Evolutionary conservation across 2,797 vertebrate genomes (phyloP), one percentile per base, ranked within the genome.

Genomic region (Takifugu rubripes): DNA sequence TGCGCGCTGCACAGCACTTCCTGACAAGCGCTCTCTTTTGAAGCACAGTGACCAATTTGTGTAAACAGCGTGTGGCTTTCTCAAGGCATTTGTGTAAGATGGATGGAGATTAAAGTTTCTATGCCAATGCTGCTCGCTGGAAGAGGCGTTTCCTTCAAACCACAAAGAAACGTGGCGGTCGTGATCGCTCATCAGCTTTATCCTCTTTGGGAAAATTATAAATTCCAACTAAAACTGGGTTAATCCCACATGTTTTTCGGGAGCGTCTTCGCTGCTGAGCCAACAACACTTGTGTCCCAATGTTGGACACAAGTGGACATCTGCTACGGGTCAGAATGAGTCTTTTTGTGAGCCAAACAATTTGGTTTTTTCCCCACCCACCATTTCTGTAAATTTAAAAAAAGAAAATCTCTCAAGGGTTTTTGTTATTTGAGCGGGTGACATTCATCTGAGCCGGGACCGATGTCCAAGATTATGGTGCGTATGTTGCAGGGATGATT

Each of bases 201-300:
- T 71, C 61, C 56, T 80, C 75, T 77, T 66, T 65, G 70, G 72
- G 70, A 81, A 70, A 52, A 59, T 76, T 72, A 75, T 54, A 70
- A 83, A 79, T 72, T 78, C 59, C 60, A 62, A 78, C 59, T 54
- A 66, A 77, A 82, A 72, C 64, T 80, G 70, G 65, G 72, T 74
- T 70, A 78, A 81, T 83, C 72, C 80, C 70, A 67, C 49, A 77
- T 77, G 78, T 82, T 75, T 84, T 78, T 64, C 43, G 73, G 72
- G 65, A 72, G 66, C 82, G 65, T 40, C 70, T 65, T 47, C 68
- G 64, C 66, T 63, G 66, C 70, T 54, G 56, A 61, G 74, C 61
- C 64, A 72, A 73, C 69, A 65, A 25, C 65, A 68, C 65, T 64
- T 72, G 65, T 61, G 50, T 75, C 63, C 55, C 44, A 54, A 64